These are phyloP conservation scores for Aphelenchoides fujianensis DNA, from an alignment of 1,140 invertebrate genomes.

Conservation along the genomic window DNA sequence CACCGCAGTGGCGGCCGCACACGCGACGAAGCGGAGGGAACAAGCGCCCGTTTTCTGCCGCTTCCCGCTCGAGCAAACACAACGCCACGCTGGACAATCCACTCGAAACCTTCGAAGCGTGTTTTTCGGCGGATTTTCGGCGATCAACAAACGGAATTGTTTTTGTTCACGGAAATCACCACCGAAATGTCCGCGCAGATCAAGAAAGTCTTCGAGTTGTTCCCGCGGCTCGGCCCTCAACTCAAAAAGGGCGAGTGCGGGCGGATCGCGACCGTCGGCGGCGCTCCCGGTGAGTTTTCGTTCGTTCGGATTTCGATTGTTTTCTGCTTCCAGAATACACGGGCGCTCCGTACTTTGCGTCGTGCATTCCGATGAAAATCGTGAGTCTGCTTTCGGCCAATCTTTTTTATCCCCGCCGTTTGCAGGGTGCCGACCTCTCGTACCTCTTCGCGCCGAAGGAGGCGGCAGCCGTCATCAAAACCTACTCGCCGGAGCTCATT, in stretches of 20 bases:
- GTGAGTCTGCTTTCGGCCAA: constrained; percentile 14
- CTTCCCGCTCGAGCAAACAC: no score
- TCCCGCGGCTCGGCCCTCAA: constrained; percentile 8
- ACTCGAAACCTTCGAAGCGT: no score
- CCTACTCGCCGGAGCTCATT: constrained; percentile 86
- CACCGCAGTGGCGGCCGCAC: no score
- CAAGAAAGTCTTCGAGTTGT: constrained; percentile 14
- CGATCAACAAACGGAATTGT: no score
- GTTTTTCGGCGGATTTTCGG: no score
- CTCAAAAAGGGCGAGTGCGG: constrained; percentile 48
- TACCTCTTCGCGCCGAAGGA: constrained; percentile 39
- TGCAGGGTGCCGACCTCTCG: constrained; percentile 39
- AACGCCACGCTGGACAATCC: no score
- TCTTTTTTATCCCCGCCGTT: constrained; percentile 14
- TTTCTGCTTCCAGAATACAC: constrained; percentile 31
- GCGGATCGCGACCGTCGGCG: constrained; percentile 46
- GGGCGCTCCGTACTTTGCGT: constrained; percentile 36
- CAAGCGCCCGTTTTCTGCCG: no score
- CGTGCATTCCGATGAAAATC: constrained; percentile 28
- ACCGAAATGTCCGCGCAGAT: neutral
- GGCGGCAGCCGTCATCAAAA: constrained; percentile 83
- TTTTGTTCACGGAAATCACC: no score
- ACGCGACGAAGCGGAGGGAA: no score
- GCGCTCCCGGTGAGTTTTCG: constrained; percentile 26
- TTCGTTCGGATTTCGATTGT: neutral